Evolutionary conservation across 2,888 invertebrate species (phyloP).

Genomic region (Acronicta psi): DNA sequence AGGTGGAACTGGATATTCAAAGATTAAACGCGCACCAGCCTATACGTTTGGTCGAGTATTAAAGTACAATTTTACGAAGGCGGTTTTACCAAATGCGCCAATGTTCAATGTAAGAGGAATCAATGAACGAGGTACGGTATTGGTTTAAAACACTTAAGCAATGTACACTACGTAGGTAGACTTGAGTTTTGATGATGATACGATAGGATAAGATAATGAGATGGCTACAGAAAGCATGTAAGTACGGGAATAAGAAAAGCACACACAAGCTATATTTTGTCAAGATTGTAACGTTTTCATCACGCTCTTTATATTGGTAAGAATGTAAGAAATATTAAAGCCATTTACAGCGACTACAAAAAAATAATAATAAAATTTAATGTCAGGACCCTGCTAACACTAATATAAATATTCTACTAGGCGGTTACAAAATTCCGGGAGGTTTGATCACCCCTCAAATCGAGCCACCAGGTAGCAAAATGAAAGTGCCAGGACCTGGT

Average conservation of each 20-base stretch:
- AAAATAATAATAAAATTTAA: too few relatives aligned
- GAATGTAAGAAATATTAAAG: too few relatives aligned
- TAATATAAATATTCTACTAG: slow-evolving; percentile 46
- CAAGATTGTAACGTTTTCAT: too few relatives aligned
- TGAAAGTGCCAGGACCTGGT: slow-evolving; percentile 72
- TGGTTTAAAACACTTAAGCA: background rate
- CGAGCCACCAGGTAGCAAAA: slow-evolving; percentile 52
- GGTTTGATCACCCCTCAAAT: slow-evolving; percentile 67
- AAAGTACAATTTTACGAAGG: slow-evolving; percentile 57
- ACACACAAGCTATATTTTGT: too few relatives aligned
- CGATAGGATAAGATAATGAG: too few relatives aligned
- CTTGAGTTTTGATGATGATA: background rate
- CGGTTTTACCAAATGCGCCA: slow-evolving; percentile 64
- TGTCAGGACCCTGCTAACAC: too few relatives aligned
- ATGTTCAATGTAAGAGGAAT: slow-evolving; percentile 59
- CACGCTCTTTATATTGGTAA: too few relatives aligned
- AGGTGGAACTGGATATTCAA: slow-evolving; percentile 79
- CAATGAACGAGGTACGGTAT: slow-evolving; percentile 28
- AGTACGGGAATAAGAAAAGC: too few relatives aligned
- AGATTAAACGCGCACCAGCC: slow-evolving; percentile 78
- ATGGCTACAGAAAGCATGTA: too few relatives aligned
- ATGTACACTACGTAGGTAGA: background rate
- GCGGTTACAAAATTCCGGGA: slow-evolving; percentile 65
- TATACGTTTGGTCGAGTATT: slow-evolving; percentile 75
- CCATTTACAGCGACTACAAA: too few relatives aligned